A percentile compares a stretch with the other conserved stretches of the same genome.
Evolutionary conservation across 2,888 invertebrate species (phyloP).

Genomic region (Cheilosia urbana): DNA sequence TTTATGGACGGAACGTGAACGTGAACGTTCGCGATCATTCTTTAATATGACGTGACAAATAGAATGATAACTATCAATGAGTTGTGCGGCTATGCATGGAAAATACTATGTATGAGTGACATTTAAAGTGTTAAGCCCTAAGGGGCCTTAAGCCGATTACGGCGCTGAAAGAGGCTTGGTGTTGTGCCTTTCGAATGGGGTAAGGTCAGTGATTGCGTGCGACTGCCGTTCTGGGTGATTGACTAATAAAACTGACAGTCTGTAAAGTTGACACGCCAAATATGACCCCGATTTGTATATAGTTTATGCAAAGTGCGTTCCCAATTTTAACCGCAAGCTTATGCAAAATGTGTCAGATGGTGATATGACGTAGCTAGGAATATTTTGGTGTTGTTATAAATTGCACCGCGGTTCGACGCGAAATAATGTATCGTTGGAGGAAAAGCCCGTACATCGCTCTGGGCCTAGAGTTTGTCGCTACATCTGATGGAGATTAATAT

Average conservation of each 20-base stretch:
- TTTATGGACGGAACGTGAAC: background rate
- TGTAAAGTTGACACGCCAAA: background rate
- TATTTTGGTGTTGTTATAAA: too few relatives aligned
- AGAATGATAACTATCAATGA: conserved; percentile 14
- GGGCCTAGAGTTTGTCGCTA: too few relatives aligned
- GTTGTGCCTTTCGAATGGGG: conserved; percentile 18
- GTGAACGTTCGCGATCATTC: conserved; percentile 19
- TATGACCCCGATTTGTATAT: too few relatives aligned
- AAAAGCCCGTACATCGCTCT: too few relatives aligned
- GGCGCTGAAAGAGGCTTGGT: conserved; percentile 1
- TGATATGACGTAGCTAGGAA: too few relatives aligned
- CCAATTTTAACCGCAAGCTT: too few relatives aligned
- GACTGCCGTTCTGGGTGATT: background rate
- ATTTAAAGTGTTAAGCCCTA: background rate
- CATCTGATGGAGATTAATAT: too few relatives aligned
- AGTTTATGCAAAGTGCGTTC: too few relatives aligned
- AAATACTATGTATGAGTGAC: background rate
- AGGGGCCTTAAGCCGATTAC: background rate
- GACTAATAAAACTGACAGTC: background rate
- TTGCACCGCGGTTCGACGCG: too few relatives aligned
- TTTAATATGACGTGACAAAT: conserved; percentile 44
- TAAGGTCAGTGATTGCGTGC: conserved; percentile 22
- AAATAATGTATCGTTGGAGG: too few relatives aligned
- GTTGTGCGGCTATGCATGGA: background rate
- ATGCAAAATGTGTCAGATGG: too few relatives aligned